Evolutionary conservation across 1,140 invertebrate genomes (phyloP).

Genomic region (Lepidurus packardi): DNA sequence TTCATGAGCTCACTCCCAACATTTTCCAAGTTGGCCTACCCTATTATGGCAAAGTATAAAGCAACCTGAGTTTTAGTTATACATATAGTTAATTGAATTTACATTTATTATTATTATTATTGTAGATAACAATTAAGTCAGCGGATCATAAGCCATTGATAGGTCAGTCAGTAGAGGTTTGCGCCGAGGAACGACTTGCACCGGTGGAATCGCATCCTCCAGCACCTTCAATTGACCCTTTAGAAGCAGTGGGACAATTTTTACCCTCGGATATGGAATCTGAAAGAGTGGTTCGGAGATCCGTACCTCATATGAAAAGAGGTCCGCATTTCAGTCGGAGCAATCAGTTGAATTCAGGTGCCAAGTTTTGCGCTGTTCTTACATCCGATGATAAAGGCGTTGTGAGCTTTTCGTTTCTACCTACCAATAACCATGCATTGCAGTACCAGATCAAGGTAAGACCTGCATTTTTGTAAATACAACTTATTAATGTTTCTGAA

Average conservation of each 20-base stretch:
- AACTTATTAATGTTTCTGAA: not conserved
- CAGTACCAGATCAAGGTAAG: slow-evolving; percentile 3
- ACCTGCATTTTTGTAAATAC: not conserved
- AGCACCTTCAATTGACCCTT: not conserved
- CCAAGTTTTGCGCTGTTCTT: not conserved
- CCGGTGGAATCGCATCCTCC: not conserved
- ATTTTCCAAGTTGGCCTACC: slow-evolving; percentile 60
- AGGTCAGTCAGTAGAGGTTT: slow-evolving; percentile 41
- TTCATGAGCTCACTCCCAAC: slow-evolving; percentile 43
- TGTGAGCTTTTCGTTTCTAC: not conserved
- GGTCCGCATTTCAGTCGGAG: slow-evolving; percentile 6
- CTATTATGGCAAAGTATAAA: slow-evolving; percentile 54
- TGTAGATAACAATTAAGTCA: slow-evolving; percentile 23
- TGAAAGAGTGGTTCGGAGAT: not conserved
- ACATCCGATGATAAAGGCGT: not conserved
- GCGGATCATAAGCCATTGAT: slow-evolving; percentile 42
- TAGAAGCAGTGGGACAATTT: not conserved
- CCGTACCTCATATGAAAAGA: not conserved
- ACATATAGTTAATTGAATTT: too few relatives aligned
- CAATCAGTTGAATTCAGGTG: not conserved
- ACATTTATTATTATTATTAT: too few relatives aligned
- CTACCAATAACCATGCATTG: not conserved
- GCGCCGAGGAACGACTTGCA: slow-evolving; percentile 35
- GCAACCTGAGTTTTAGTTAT: not conserved
- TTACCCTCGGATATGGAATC: not conserved